phyloP scores from a whole-genome alignment of 2,888 invertebrate genomes.

The Synanthedon andrenaeformis region DNA sequence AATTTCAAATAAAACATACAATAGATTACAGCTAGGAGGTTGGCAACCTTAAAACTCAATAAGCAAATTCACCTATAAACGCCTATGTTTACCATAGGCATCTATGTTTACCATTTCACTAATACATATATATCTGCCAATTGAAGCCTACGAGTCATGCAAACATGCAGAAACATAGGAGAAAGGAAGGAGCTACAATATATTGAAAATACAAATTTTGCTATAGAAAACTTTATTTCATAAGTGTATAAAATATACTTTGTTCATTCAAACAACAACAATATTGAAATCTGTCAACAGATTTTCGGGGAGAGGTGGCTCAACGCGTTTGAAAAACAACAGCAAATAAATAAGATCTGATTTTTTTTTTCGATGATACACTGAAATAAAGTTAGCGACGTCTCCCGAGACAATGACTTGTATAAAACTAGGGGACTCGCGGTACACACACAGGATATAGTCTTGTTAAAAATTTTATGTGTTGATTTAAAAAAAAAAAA shows the following conservation, averaged over 20 bases:
- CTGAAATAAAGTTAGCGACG: not conserved
- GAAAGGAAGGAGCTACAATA: slow-evolving; percentile 23
- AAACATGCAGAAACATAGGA: slow-evolving; percentile 7
- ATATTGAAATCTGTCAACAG: not conserved
- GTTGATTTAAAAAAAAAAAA: too few species aligned
- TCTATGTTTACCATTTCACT: too few species aligned
- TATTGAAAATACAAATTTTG: slow-evolving; percentile 55
- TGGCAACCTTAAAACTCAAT: too few species aligned
- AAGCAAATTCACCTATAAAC: too few species aligned
- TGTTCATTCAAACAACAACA: not conserved
- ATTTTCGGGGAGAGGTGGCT: not conserved
- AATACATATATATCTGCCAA: too few species aligned
- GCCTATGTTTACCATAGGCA: too few species aligned
- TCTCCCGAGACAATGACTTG: not conserved
- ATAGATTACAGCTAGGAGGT: too few species aligned
- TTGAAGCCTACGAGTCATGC: slow-evolving; percentile 1
- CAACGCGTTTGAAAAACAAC: not conserved
- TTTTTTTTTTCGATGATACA: too few species aligned
- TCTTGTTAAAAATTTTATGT: not conserved
- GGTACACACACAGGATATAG: not conserved
- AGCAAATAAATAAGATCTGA: too few species aligned
- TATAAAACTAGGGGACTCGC: not conserved
- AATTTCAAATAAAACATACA: too few species aligned
- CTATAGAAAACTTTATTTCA: slow-evolving; percentile 52
- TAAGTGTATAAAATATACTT: slow-evolving; percentile 22